Evolutionary conservation across 2,888 invertebrate genomes (phyloP), one percentile per base, ranked within the genome.

Genomic region (Drosophila eohydei): DNA sequence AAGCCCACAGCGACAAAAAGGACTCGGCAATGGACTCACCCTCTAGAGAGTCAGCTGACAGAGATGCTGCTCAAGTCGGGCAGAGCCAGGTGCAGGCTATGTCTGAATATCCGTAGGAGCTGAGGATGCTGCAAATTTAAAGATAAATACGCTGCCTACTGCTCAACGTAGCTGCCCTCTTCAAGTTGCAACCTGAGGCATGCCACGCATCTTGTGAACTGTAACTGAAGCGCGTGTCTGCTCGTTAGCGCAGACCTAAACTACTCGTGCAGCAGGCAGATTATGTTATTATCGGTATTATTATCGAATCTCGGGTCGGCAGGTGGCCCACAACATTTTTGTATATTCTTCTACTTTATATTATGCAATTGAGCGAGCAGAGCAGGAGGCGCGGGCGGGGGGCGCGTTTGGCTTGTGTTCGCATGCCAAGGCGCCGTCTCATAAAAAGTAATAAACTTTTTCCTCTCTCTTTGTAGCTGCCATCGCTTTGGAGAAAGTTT

Each of bases 201-300:
- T 65, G 83, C 59, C 67, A 71, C 68, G 41, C 38, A 54, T 41
- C 76, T 72, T 74, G 78, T 74, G 78, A 89, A 74, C 73, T 81
- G 81, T 89, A 84, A 87, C 88, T 87, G 76, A 83, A 81, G 89
- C 89, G 70, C 48, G 66, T 60, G 55, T 52, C 66, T 64, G 71
- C 71, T 77, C 63, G 77, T 80, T 80, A 82, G 67, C 59, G 59
- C 40, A 38, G 43, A 44, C 14, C 32, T 11, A 26, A 62, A 64
- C 52, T 66, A 44, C 46, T 46, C 51, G 16, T 28, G 28, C 32
- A 52, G 32, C 44, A 65, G 65, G 52, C 76, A 73, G 85, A 89
- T 89, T 86, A 88, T 85, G 88, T 80, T 86, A 89, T 86, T 86
- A 89, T 89, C 88, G 88, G 86, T 80, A 71, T 89, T 85, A 89